Base-by-base conservation (phyloP, 2,113 vertebrate species). In the Xiphophorus couchianus region DNA sequence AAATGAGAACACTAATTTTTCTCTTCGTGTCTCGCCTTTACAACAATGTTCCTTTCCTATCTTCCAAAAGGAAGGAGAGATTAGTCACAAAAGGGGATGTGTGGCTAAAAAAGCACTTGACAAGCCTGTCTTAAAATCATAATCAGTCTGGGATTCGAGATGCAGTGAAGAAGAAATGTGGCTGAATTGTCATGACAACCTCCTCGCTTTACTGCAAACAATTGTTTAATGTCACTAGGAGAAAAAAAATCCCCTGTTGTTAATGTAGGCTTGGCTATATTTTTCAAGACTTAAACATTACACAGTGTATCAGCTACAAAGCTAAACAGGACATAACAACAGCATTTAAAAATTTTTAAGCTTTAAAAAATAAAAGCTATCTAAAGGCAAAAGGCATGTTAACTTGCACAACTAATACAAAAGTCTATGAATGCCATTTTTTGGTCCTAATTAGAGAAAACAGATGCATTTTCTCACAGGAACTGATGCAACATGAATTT, bases 41-140 rank as follows among this genome's bases (percentile, higher is more conserved):
- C 93, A 91, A 90, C 88, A 87, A 88, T 88, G 86, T 71, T 94
- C 66, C 77, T 93, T 93, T 93, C 93, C 89, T 93, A 84, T 93
- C 81, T 88, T 78, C 84, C 83, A 86, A 58, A 37, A 91, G 78
- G 80, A 86, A 80, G 64, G 51, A 75, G 76, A 86, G 75, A 89
- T 89, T 84, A 82, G 84, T 84, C 72, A 81, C 27, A 44, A 82
- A 74, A 89, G 66, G 73, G 61, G 73, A 82, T 39, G 84, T 82
- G 84, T 86, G 83, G 60, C 82, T 81, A 75, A 86, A 88, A 58
- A 88, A 84, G 77, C 86, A 87, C 88, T 90, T 91, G 73, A 91
- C 81, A 69, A 84, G 74, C 69, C 81, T 74, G 84, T 72, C 67
- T 84, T 66, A 81, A 39, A 78, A 89, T 82, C 69, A 64, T 54